These are phyloP conservation scores for Salvelinus alpinus DNA, from an alignment of 2,113 vertebrate genomes.

Conservation along the genomic window DNA sequence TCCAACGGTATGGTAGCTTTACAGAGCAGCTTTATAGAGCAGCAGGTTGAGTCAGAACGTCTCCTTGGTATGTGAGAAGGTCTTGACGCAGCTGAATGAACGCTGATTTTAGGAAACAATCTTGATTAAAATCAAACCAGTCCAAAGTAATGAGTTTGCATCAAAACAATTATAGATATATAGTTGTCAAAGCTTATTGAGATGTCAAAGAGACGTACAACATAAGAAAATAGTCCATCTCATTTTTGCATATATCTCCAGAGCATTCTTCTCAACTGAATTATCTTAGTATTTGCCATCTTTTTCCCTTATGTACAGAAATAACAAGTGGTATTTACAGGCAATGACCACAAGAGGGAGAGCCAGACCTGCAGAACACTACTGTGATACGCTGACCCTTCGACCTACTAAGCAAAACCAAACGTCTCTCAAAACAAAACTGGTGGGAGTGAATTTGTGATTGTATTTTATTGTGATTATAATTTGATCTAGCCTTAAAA, in stretches of 20 bases:
- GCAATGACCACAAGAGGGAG: slow-evolving; percentile 74
- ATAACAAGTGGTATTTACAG: slow-evolving; percentile 58
- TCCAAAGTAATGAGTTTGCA: slow-evolving; percentile 6
- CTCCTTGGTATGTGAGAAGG: slow-evolving; percentile 26
- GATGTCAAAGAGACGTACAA: slow-evolving; percentile 51
- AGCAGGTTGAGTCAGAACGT: not conserved
- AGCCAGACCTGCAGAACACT: slow-evolving; percentile 49
- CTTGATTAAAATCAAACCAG: slow-evolving; percentile 13
- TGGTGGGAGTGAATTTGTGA: not conserved
- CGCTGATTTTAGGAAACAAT: slow-evolving; percentile 51
- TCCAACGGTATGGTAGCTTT: slow-evolving; percentile 25
- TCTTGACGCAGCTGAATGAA: slow-evolving; percentile 48
- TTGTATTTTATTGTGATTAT: not conserved
- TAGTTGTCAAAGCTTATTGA: slow-evolving; percentile 63
- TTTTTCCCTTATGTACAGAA: slow-evolving; percentile 71
- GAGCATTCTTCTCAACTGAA: slow-evolving; percentile 59
- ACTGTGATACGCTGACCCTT: slow-evolving; percentile 44
- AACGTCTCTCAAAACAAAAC: not conserved
- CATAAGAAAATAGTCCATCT: slow-evolving; percentile 56
- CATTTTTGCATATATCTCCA: slow-evolving; percentile 74
- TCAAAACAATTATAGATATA: slow-evolving; percentile 36
- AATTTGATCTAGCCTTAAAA: not conserved
- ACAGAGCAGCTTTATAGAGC: slow-evolving; percentile 16
- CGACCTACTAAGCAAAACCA: not conserved
- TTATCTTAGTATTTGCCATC: slow-evolving; percentile 68